Conservation (phyloP, 1,140 invertebrate genomes). For the Scaptomyza pallida region DNA sequence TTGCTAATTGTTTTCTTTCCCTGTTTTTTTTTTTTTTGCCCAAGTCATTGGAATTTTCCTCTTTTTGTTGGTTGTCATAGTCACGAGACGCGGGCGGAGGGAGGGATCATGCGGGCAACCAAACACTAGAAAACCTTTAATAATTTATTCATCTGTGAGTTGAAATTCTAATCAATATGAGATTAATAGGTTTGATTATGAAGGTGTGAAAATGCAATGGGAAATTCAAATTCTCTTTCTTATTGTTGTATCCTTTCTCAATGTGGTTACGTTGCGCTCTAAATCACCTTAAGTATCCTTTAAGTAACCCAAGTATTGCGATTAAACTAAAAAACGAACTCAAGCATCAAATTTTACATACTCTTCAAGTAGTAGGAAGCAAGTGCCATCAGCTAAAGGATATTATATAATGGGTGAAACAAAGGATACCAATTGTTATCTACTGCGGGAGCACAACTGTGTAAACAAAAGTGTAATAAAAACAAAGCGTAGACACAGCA, state of each 20-base stretch:
- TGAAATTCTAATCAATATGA: neutral
- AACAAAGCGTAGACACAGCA: constrained; percentile 33
- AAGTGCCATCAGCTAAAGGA: constrained; percentile 13
- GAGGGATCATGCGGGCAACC: constrained; percentile 23
- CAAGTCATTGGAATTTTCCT: constrained; percentile 8
- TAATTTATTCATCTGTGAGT: neutral
- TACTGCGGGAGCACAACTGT: constrained; percentile 45
- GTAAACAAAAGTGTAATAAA: constrained; percentile 53
- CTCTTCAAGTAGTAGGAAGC: neutral
- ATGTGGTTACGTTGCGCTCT: constrained; percentile 8
- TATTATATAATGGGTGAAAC: constrained; percentile 46
- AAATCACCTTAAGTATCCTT: constrained; percentile 20
- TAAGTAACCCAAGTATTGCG: constrained; percentile 6
- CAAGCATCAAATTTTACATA: neutral
- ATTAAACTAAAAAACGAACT: constrained; percentile 8
- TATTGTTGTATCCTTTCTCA: neutral
- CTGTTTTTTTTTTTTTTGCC: constrained; percentile 22
- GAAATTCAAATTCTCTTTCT: neutral
- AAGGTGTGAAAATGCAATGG: neutral
- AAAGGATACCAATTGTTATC: constrained; percentile 13
- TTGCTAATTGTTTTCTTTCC: constrained; percentile 64
- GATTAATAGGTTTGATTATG: neutral
- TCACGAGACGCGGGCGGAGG: constrained; percentile 22
- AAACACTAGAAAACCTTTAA: constrained; percentile 10
- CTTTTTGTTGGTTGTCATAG: constrained; percentile 30